Base-by-base conservation (phyloP, 1,140 invertebrate species). In the Panagrolaimus sp. region DNA sequence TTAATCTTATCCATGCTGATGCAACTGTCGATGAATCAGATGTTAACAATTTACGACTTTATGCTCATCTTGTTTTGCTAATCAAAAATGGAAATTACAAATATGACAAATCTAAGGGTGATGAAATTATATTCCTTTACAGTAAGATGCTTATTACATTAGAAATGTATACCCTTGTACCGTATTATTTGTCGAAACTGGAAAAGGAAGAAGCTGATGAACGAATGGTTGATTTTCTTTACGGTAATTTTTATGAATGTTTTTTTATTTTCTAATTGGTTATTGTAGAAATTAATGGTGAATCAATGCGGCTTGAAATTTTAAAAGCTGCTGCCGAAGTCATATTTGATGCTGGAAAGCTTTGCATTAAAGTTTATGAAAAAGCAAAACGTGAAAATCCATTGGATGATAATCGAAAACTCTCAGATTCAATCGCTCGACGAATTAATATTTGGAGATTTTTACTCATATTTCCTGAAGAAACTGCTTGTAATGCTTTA, bases 21-120 rank as follows among this genome's bases (percentile, higher is more conserved):
- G 4, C 75, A 11, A 67, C 63, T 13, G 42, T 27, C 0, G 66
- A 45, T 20, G 63, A 65, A 1, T 27, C 44, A 25, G 13, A 67
- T 16, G n/a, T 72, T 7, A 72, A 67, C 5, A 57, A 73, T n/a
- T 65, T 73, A n/a, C 72, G 72, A 38, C 74, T 75, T 62, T 74
- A 75, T 45, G 31, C 64, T 47, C 72, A 73, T 46, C 63, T 73
- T 8, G 45, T 73, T n/a, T 57, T 73, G 61, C 45, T 68, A n/a
- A 23, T 73, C 5, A 73, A 75, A 48, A 47, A 43, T 48, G 48
- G 66, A 27, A 20, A 44, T 14, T 27, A n/a, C 44, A 42, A 47
- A 16, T 42, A 44, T 8, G 64, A 38, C 23, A 8, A 1, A 20
- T 8, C 1, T 14, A 44, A 69, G 13, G n/a, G 25, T 3, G 72